Base-by-base conservation (phyloP, 2,888 invertebrate species). In the Lepidocyrtoides sp. region DNA sequence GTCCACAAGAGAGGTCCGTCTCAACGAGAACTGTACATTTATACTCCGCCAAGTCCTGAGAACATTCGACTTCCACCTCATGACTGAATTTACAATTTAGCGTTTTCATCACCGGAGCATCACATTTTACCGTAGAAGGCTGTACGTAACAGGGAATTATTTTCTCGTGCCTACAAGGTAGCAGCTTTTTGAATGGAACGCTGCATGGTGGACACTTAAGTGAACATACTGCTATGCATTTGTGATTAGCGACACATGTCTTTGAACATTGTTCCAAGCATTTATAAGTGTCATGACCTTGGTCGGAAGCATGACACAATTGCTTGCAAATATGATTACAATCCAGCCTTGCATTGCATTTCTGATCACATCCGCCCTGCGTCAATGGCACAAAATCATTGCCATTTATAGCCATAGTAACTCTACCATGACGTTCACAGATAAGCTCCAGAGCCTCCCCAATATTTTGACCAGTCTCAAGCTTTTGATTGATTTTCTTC, bases 301-400 rank as follows among this genome's bases (percentile, higher is more conserved):
- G 95, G 93, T 97, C 96, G 79, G 95, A 95, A 0, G 95, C 95
- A 94, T 97, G 97, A 94, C 97, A 97, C 14, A 96, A 94, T 48
- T 95, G 95, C 0, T 95, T 95, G 95, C 97, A 97, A 1, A 93
- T 94, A 95, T 97, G 97, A 0, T 96, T 96, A 94, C 97, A 97
- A 0, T 93, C 89, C 69, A 97, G 94, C 2, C 95, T 94, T 51
- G 94, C 94, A 17, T 95, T 95, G 94, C 97, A 97, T 20, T 95
- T 95, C 63, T 94, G 91, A 44, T 95, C 94, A 94, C 97, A 97
- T 0, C 97, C 97, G 0, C 97, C 97, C 95, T 96, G 96, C 5
- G 79, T 82, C 51, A 81, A 44, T 0, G 54, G 75, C 26, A 26
- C 14, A 54, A 94, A 93, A 17, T 92, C 93, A 0, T 60, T n/a